Conservation (phyloP, 2,113 vertebrate genomes). For the Arvicanthis niloticus region DNA sequence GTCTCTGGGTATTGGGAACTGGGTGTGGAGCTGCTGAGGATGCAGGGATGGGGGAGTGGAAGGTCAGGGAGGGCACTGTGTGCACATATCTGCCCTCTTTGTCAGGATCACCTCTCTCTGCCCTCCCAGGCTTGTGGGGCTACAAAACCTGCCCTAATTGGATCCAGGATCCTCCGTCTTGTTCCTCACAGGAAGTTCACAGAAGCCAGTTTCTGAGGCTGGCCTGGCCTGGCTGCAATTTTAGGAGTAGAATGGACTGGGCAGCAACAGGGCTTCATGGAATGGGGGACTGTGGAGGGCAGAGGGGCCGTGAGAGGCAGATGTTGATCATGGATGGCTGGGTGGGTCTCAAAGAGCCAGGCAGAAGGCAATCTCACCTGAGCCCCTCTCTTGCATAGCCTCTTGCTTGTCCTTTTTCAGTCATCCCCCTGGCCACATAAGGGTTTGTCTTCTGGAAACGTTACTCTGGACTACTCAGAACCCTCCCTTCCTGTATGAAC, state of each 20-base stretch:
- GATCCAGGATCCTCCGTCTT: constrained; percentile 63
- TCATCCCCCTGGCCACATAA: neutral
- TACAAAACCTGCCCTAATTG: constrained; percentile 62
- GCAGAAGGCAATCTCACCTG: neutral
- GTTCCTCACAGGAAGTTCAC: constrained; percentile 58
- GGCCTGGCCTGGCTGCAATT: neutral
- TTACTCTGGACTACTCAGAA: neutral
- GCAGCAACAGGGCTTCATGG: neutral
- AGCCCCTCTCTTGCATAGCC: neutral
- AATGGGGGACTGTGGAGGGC: neutral
- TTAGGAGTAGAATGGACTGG: neutral
- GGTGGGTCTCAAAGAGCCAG: neutral
- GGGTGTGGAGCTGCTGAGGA: neutral
- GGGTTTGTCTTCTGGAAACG: neutral
- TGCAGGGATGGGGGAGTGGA: too few relatives aligned
- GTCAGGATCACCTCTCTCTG: neutral
- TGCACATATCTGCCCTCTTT: neutral
- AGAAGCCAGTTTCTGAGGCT: constrained; percentile 16
- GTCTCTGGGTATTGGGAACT: neutral
- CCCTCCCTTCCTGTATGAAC: neutral
- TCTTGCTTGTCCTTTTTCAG: neutral
- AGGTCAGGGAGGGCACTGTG: neutral
- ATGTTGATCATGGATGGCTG: neutral
- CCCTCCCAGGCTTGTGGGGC: neutral
- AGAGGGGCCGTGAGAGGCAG: neutral